phyloP scores from a whole-genome alignment of 2,797 vertebrate genomes.

The Cryptoblepharus egeriae region DNA sequence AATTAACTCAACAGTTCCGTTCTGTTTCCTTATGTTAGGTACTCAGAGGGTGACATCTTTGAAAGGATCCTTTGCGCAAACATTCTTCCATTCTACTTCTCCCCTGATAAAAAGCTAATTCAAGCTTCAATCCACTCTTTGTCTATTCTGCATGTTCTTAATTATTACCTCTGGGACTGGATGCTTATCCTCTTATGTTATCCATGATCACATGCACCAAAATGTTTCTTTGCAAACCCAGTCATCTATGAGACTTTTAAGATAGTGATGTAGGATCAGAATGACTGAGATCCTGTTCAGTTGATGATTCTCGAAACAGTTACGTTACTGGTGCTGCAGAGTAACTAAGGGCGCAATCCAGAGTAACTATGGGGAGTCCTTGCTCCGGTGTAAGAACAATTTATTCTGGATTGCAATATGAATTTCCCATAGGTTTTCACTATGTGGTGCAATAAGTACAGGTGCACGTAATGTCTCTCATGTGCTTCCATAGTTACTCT shows the following conservation, averaged over 20 bases:
- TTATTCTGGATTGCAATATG: no score
- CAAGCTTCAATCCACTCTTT: not conserved
- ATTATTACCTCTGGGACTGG: not conserved
- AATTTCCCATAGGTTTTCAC: no score
- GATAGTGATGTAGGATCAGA: not conserved
- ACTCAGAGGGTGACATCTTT: not conserved
- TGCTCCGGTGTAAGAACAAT: no score
- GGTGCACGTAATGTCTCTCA: no score
- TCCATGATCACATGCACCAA: not conserved
- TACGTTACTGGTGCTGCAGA: no score
- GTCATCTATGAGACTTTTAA: not conserved
- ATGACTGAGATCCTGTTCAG: not conserved
- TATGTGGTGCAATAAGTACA: no score
- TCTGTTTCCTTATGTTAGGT: not conserved
- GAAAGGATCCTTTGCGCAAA: not conserved
- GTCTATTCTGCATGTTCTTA: not conserved
- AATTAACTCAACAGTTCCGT: not conserved
- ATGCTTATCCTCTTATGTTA: no score
- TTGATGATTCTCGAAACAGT: not conserved
- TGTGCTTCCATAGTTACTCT: no score
- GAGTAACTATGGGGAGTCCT: no score
- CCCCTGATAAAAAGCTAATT: not conserved
- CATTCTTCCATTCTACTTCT: not conserved
- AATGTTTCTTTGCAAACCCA: not conserved
- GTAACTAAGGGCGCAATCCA: no score